Base-by-base conservation (phyloP, 2,113 vertebrate species). In the Sialia sialis region DNA sequence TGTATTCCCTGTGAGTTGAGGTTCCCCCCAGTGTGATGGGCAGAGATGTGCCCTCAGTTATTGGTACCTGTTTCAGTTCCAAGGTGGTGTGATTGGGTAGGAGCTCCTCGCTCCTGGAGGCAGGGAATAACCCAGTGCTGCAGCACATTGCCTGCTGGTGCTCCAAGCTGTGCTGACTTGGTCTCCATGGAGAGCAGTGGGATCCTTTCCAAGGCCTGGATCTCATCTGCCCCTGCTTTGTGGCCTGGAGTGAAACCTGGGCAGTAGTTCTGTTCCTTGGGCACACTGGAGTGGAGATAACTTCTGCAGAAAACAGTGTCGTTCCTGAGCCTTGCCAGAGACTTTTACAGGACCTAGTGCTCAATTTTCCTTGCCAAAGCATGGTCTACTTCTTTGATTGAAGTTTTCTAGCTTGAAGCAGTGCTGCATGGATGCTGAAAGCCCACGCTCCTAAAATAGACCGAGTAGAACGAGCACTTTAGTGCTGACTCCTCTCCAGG, bases 401-500 rank as follows among this genome's bases (percentile, higher is more conserved):
- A 41, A 78, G 56, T 90, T 79, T 69, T 56, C 62, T 81, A 73
- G 58, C 78, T 88, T 66, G 23, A 88, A 87, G 68, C 38, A 64
- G 70, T 41, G 41, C 63, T 77, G 32, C 58, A 36, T 27, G 82
- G 94, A 58, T 95, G 88, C 75, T 92, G 38, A 66, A 83, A 96
- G 70, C 87, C 92, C 72, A 85, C 34, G 26, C 29, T 94, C 88
- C 85, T 79, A 83, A 95, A 96, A 94, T 91, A 96, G 94, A 64
- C 72, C 0, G 10, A 89, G 84, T 41, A 63, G 87, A 95, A 82
- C 11, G 27, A 89, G 55, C 41, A 38, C 54, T 93, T 68, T 10
- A 18, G 44, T 88, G 89, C 69, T 55, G 88, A 73, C 55, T 94
- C 41, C 72, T 48, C 51, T 81, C 90, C 70, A 77, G 82, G 82